Conservation (phyloP, 2,888 invertebrate species). For the Acrobasis repandana region DNA sequence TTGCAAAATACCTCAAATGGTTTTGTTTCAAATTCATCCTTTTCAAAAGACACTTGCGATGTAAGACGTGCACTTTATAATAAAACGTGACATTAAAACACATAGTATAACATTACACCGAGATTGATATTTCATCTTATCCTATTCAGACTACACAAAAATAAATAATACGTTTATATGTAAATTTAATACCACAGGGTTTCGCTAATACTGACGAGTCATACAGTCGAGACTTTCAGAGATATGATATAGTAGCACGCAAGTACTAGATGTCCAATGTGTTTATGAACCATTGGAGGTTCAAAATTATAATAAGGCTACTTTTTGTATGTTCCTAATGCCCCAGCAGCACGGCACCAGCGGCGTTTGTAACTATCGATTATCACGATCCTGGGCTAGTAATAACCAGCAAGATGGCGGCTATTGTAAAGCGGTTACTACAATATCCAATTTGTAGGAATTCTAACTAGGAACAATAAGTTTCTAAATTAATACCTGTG, state of each 20-base stretch:
- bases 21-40: background rate
- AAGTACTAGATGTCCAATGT: constrained; percentile 7
- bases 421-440: no score
- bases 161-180: constrained; percentile 57
- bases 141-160: constrained; percentile 66
- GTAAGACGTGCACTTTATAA: constrained; percentile 29
- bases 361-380: no score
- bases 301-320: background rate
- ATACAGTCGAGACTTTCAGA: constrained; percentile 64
- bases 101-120: constrained; percentile 52
- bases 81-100: constrained; percentile 49
- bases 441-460: no score
- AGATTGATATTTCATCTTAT: constrained; percentile 63
- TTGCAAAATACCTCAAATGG: no score
- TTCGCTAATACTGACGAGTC: constrained; percentile 76
- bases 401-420: no score
- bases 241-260: constrained; percentile 66
- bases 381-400: no score
- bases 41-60: constrained; percentile 19
- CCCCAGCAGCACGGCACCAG: no score
- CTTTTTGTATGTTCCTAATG: background rate
- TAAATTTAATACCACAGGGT: constrained; percentile 70
- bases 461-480: no score
- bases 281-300: background rate
- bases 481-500: no score